These are phyloP conservation scores for Leistus spinibarbis DNA, from an alignment of 2,888 invertebrate species.

Conservation along the genomic window DNA sequence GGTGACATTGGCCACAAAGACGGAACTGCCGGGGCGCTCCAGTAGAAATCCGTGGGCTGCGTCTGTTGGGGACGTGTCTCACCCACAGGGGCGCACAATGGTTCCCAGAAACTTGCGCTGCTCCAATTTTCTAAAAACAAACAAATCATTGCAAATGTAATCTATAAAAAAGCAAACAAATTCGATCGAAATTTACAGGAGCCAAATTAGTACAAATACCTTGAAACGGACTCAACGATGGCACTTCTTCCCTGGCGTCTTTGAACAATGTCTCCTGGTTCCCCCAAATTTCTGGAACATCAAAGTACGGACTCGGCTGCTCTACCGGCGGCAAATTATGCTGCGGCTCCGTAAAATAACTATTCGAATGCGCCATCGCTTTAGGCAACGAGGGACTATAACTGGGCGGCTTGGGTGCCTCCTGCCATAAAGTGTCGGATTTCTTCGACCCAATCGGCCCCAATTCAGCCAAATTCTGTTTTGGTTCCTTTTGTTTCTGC, in stretches of 20 bases:
- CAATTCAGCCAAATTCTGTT: conserved; percentile 50
- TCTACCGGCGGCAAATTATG: conserved; percentile 46
- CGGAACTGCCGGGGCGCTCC: conserved; percentile 39
- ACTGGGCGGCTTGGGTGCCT: background rate
- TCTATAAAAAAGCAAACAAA: background rate
- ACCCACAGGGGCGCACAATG: conserved; percentile 31
- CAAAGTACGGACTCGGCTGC: conserved; percentile 46
- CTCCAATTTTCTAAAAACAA: conserved; percentile 27
- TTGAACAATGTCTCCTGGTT: conserved; percentile 41
- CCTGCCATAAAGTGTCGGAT: conserved; percentile 28
- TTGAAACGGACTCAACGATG: conserved; percentile 29
- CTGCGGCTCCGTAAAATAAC: conserved; percentile 49
- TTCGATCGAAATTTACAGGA: background rate
- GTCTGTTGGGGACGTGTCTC: conserved; percentile 31
- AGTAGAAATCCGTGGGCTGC: conserved; percentile 16
- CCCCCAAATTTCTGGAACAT: conserved; percentile 43
- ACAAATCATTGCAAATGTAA: background rate
- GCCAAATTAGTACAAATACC: conserved; percentile 9
- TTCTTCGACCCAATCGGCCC: conserved; percentile 59
- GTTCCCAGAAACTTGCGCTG: conserved; percentile 31
- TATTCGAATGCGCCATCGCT: conserved; percentile 45
- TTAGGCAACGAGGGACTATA: conserved; percentile 35
- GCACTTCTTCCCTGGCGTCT: conserved; percentile 18
- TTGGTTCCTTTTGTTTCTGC: conserved; percentile 42
- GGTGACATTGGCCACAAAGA: conserved; percentile 54